A percentile compares a stretch with the other conserved stretches of the same genome.
Evolutionary conservation across 2,113 vertebrate genomes (phyloP).

Genomic region (Eulacestoma nigropectus): DNA sequence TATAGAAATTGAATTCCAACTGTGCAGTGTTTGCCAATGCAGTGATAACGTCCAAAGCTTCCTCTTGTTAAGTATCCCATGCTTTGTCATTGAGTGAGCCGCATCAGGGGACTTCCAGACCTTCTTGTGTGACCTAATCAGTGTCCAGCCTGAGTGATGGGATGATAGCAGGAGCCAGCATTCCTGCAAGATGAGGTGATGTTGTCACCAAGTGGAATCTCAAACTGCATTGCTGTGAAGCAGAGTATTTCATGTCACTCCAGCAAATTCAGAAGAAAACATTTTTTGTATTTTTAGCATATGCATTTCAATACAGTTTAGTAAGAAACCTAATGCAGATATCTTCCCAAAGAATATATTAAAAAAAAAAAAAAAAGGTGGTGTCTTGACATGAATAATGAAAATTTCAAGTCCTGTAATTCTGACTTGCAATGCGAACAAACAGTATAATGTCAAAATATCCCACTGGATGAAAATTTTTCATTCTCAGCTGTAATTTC

Average conservation of each 20-base stretch:
- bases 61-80: not conserved
- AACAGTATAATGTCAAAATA: not conserved
- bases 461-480: not conserved
- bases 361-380: not conserved
- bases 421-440: not conserved
- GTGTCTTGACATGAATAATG: not conserved
- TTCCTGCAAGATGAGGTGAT: not conserved
- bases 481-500: not conserved
- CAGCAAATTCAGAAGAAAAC: not conserved
- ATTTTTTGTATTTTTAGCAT: not conserved
- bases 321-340: not conserved
- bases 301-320: not conserved
- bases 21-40: not conserved
- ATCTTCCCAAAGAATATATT: not conserved
- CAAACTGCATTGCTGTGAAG: not conserved
- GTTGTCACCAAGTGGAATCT: not conserved
- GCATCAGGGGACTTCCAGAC: not conserved
- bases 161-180: not conserved
- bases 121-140: not conserved
- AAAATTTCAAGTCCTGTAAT: not conserved
- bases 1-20: not conserved
- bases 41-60: not conserved
- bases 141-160: not conserved
- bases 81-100: not conserved
- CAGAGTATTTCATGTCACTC: not conserved